phyloP scores from a whole-genome alignment of 2,113 vertebrate genomes.

The Pelmatolapia mariae region DNA sequence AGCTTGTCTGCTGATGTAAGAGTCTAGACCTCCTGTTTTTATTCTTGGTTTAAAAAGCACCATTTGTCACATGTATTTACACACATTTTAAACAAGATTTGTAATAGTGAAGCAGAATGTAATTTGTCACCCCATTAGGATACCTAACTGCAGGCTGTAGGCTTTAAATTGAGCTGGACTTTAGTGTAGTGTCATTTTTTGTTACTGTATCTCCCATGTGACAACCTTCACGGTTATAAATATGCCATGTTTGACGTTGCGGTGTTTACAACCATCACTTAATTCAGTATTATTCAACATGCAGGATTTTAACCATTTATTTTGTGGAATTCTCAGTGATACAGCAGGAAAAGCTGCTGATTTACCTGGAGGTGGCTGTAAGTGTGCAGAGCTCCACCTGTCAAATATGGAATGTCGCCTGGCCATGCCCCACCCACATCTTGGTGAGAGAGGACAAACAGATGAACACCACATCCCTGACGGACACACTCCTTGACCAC shows the following conservation, averaged over 20 bases:
- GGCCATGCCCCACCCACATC: constrained; percentile 74
- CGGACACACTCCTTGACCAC: constrained; percentile 66
- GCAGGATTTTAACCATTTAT: background rate
- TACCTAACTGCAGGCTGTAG: accelerated
- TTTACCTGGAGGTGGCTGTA: constrained; percentile 71
- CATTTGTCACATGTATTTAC: accelerated
- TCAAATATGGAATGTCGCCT: constrained; percentile 67
- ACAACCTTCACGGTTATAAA: background rate
- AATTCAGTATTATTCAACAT: accelerated
- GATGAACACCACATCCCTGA: constrained; percentile 73
- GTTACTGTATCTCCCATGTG: background rate
- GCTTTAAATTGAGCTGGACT: background rate
- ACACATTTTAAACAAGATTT: background rate
- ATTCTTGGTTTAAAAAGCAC: background rate
- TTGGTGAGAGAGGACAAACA: constrained; percentile 70
- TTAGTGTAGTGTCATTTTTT: accelerated
- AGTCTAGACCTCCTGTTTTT: accelerated
- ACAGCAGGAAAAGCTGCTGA: accelerated
- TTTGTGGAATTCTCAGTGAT: background rate
- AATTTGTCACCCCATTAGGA: background rate
- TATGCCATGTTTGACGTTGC: background rate
- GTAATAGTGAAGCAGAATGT: accelerated
- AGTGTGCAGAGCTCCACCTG: constrained; percentile 65
- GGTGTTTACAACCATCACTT: background rate
- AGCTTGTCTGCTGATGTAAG: accelerated